Conservation (phyloP, 2,888 invertebrate genomes). For the Meta bourneti region DNA sequence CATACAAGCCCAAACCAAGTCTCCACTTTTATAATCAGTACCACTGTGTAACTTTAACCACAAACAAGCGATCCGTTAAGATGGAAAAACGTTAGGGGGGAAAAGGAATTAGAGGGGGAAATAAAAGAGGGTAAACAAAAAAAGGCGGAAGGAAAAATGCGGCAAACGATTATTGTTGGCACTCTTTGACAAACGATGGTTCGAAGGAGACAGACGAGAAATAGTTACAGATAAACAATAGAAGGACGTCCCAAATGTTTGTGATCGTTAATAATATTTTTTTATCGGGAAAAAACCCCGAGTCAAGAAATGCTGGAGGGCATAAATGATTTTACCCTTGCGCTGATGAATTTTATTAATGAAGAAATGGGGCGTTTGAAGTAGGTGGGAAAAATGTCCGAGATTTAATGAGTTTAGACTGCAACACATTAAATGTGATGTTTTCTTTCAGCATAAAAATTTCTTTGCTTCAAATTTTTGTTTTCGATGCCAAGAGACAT, state of each 20-base stretch:
- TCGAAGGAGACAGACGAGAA: conserved; percentile 30
- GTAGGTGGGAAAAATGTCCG: background rate
- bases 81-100: background rate
- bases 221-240: conserved; percentile 57
- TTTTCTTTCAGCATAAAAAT: background rate
- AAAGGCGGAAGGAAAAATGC: conserved; percentile 1
- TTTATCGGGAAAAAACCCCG: conserved; percentile 4
- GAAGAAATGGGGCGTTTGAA: conserved; percentile 17
- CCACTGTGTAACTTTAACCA: background rate
- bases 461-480: background rate
- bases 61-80: conserved; percentile 10
- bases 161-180: conserved; percentile 43
- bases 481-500: no score
- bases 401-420: background rate
- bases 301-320: conserved; percentile 19
- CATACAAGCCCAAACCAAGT: background rate
- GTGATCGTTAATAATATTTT: conserved; percentile 57
- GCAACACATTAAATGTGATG: background rate
- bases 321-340: conserved; percentile 46
- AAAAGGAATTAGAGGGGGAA: background rate
- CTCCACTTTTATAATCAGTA: no score
- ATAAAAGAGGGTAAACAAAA: background rate
- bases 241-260: conserved; percentile 12
- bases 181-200: conserved; percentile 57
- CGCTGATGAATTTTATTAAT: conserved; percentile 50